These are phyloP conservation scores for Hyla sarda DNA, from an alignment of 2,113 vertebrate species.

Conservation along the genomic window DNA sequence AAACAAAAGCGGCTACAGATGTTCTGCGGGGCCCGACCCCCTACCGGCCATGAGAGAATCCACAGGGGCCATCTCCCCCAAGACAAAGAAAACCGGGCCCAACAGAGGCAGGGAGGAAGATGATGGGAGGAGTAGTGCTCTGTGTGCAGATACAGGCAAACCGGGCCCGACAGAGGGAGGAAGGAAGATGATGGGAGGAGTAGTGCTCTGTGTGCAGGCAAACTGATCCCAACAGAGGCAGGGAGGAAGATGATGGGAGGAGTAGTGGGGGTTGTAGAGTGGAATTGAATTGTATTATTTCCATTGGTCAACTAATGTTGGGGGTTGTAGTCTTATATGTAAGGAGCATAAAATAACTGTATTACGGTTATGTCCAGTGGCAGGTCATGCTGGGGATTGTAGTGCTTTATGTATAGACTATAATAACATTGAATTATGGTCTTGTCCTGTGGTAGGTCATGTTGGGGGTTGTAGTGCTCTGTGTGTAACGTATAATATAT, in stretches of 20 bases:
- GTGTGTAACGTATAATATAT: no score
- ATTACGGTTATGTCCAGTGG: background rate
- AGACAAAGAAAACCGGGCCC: background rate
- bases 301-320: no score
- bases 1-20: slow-evolving; percentile 12
- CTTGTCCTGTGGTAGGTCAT: background rate
- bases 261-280: no score
- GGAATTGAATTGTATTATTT: no score
- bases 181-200: no score
- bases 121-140: background rate
- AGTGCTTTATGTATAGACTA: background rate
- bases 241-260: no score
- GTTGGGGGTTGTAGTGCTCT: background rate
- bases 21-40: background rate
- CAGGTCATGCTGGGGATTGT: background rate
- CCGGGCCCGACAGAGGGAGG: background rate
- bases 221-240: background rate
- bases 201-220: no score
- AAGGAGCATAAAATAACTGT: background rate
- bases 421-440: background rate
- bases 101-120: background rate
- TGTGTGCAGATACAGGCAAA: background rate
- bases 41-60: slow-evolving; percentile 23
- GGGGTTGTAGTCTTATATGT: no score
- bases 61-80: slow-evolving; percentile 1